phyloP scores from a whole-genome alignment of 2,113 vertebrate genomes.

The Hippopotamus amphibius region DNA sequence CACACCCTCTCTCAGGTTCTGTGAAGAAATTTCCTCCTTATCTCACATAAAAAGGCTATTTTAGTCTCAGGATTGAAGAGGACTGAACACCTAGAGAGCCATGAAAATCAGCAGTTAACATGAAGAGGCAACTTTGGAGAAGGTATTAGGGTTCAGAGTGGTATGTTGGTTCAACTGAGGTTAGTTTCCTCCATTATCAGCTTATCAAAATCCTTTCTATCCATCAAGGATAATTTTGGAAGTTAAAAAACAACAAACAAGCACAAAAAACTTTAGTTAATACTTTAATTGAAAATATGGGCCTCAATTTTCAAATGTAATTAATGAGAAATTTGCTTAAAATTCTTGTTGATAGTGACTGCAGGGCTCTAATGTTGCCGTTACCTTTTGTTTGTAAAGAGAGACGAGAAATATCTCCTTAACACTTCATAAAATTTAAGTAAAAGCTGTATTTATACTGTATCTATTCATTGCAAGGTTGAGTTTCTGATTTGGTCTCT shows the following conservation, averaged over 20 bases:
- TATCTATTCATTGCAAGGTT: neutral
- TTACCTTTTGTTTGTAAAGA: neutral
- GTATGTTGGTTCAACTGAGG: neutral
- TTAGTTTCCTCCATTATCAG: neutral
- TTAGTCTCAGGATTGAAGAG: neutral
- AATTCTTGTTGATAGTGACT: neutral
- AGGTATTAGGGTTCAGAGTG: neutral
- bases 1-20: neutral
- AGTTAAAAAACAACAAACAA: neutral
- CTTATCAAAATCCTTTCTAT: neutral
- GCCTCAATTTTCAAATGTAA: neutral
- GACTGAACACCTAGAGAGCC: neutral
- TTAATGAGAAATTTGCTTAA: neutral
- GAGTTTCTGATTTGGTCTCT: neutral
- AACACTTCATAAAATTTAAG: neutral
- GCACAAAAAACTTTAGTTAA: neutral
- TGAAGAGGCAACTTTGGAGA: neutral
- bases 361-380: neutral
- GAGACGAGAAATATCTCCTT: neutral
- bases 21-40: neutral
- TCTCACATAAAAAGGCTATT: neutral
- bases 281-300: neutral
- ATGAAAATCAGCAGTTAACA: neutral
- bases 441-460: neutral
- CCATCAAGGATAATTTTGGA: neutral